Percentiles rank a stretch among this genome's conserved stretches.
These are phyloP conservation scores for Coturnix japonica DNA, from an alignment of 2,113 vertebrate species.

Conservation along the genomic window DNA sequence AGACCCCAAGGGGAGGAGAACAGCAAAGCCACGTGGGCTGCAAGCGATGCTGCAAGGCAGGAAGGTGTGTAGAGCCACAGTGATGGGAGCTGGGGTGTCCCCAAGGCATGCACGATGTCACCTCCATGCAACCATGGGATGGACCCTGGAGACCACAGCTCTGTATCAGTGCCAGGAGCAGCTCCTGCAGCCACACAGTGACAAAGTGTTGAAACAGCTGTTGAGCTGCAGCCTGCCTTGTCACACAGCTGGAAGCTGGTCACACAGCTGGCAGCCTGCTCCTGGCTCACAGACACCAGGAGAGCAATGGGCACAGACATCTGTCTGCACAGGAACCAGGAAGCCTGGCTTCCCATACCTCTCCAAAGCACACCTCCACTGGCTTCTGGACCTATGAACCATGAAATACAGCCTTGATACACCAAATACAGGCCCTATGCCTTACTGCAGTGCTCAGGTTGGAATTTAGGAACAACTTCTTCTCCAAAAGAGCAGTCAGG, in stretches of 20 bases:
- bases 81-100: accelerated
- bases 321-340: accelerated
- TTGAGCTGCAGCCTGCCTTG: not conserved
- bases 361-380: not conserved
- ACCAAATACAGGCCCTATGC: accelerated
- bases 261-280: not conserved
- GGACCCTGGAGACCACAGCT: accelerated
- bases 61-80: accelerated
- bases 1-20: not conserved
- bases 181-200: not conserved
- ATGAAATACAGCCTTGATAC: not conserved
- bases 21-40: not conserved
- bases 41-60: not conserved
- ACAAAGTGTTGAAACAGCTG: not conserved
- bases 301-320: not conserved
- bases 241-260: not conserved
- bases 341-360: not conserved
- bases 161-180: accelerated
- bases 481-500: too few relatives aligned
- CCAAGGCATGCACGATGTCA: not conserved
- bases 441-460: not conserved
- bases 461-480: too few relatives aligned
- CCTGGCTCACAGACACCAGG: not conserved
- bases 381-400: not conserved
- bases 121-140: accelerated